phyloP scores from a whole-genome alignment of 2,888 invertebrate genomes.

The Andrena dorsata region DNA sequence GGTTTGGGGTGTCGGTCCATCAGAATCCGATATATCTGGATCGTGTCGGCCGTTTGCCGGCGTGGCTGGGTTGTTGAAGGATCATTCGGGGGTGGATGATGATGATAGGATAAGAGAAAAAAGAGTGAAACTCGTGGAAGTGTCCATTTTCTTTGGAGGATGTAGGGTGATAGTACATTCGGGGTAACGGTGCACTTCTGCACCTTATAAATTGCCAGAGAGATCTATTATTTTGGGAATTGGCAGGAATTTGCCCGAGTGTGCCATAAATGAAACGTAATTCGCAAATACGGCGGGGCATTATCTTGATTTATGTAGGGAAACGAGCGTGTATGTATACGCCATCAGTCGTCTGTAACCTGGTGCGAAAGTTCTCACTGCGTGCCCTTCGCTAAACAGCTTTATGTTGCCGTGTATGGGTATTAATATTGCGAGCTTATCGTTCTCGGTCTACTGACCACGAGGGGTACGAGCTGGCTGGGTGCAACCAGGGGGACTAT shows the following conservation, averaged over 20 bases:
- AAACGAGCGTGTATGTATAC: conserved; percentile 44
- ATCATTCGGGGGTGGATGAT: neutral
- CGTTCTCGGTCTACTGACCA: conserved; percentile 76
- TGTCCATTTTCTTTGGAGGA: neutral
- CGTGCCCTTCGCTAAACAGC: conserved; percentile 71
- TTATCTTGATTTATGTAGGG: conserved; percentile 79
- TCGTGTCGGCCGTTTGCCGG: conserved; percentile 5
- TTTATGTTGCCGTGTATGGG: conserved; percentile 71
- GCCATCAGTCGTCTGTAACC: conserved; percentile 67
- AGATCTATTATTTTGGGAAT: neutral
- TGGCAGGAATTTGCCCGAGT: no score
- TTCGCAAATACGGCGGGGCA: conserved; percentile 32
- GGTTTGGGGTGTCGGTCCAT: conserved; percentile 9
- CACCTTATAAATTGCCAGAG: neutral
- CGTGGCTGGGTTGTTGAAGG: neutral
- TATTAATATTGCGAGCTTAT: conserved; percentile 78
- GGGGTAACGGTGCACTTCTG: neutral
- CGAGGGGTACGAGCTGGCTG: conserved; percentile 59
- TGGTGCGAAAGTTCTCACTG: conserved; percentile 80
- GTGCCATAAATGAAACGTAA: no score
- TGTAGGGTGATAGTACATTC: neutral
- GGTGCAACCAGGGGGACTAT: conserved; percentile 28
- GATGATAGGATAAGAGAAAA: neutral
- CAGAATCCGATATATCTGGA: conserved; percentile 32
- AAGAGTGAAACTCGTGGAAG: neutral